phyloP scores from a whole-genome alignment of 1,140 invertebrate species.

The Scaptomyza montana region DNA sequence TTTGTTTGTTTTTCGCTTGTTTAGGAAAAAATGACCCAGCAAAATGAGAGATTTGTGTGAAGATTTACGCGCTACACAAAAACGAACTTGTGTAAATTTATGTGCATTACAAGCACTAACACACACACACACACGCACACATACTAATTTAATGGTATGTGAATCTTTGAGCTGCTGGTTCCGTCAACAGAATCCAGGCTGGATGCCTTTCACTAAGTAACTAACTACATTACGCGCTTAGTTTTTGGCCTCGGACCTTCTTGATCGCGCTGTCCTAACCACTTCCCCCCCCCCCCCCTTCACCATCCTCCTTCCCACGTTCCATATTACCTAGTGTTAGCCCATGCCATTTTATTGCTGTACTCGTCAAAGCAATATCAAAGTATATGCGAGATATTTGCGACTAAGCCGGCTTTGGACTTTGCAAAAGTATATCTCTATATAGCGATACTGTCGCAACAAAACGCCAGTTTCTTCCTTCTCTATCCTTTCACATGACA shows the following conservation, averaged over 20 bases:
- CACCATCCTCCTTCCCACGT: no score
- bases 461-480: not conserved
- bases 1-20: conserved; percentile 27
- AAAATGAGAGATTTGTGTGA: conserved; percentile 74
- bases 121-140: conserved; percentile 11
- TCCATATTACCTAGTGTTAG: not conserved
- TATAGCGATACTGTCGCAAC: not conserved
- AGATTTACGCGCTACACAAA: conserved; percentile 72
- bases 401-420: conserved; percentile 51
- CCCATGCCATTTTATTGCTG: conserved; percentile 60
- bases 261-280: not conserved
- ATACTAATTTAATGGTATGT: not conserved
- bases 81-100: conserved; percentile 76
- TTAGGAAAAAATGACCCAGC: conserved; percentile 13
- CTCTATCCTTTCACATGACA: not conserved
- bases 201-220: conserved; percentile 57
- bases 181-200: not conserved
- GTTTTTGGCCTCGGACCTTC: conserved; percentile 26
- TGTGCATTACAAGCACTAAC: conserved; percentile 55
- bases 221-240: conserved; percentile 73
- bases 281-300: no score
- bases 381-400: conserved; percentile 64
- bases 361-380: conserved; percentile 67
- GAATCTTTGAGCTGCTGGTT: not conserved
- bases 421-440: not conserved